Percentiles rank a stretch among this genome's conserved stretches.
phyloP scores from a whole-genome alignment of 2,113 vertebrate genomes.

The Alligator mississippiensis region DNA sequence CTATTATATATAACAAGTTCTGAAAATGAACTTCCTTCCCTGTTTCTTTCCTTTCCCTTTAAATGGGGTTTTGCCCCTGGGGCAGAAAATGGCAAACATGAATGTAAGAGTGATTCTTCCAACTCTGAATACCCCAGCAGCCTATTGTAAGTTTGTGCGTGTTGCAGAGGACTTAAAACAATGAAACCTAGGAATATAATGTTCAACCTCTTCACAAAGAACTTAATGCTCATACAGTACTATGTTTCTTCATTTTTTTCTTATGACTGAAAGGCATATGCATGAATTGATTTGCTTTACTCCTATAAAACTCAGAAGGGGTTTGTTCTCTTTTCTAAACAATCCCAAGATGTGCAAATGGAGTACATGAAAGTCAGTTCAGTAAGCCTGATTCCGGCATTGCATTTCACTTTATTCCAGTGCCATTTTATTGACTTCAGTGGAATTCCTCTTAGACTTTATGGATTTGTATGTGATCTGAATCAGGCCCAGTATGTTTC shows the following conservation, averaged over 20 bases:
- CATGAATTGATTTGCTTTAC: background rate
- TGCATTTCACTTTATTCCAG: constrained; percentile 41
- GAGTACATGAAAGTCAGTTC: constrained; percentile 32
- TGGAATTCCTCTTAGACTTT: constrained; percentile 18
- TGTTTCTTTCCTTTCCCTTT: constrained; percentile 16
- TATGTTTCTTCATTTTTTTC: background rate
- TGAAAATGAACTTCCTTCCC: constrained; percentile 41
- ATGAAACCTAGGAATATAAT: background rate
- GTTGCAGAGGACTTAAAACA: background rate
- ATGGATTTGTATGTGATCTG: background rate
- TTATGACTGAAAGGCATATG: background rate
- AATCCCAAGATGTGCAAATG: background rate
- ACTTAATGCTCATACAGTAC: background rate
- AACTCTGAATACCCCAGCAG: background rate
- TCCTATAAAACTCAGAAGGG: constrained; percentile 20
- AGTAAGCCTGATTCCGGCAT: constrained; percentile 3
- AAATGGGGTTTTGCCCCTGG: constrained; percentile 22
- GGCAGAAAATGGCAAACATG: constrained; percentile 50
- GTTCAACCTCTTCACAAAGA: background rate
- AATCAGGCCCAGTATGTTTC: constrained; percentile 14
- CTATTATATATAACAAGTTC: constrained; percentile 26
- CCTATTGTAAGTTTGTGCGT: background rate
- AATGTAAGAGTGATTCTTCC: constrained; percentile 47
- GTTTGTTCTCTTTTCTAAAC: constrained; percentile 5
- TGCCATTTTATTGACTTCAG: constrained; percentile 39